Base-by-base conservation (phyloP, 2,797 vertebrate genomes). In the Micropoecilia bifurca region DNA sequence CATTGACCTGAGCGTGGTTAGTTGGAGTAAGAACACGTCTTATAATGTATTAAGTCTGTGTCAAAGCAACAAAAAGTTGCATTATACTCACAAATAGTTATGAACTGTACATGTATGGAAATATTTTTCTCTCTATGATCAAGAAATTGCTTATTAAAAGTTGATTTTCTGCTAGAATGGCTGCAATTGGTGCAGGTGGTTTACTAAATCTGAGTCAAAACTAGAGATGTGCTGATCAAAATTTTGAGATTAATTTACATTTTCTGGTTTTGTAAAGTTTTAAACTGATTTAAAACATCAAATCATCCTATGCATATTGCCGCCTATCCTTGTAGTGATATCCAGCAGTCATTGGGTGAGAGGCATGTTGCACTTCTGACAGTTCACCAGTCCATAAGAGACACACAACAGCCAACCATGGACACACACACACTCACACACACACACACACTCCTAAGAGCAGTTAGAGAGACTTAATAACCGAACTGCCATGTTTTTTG, bases 41-140 rank as follows among this genome's bases (percentile, higher is more conserved):
- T 78, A 53, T 78, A 53, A 71, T 57, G 73, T 66, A 76, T 88
- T 79, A 81, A 85, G 85, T 63, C 33, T 82, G 69, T 76, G 72
- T 83, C 45, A 74, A 75, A 78, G 87, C 75, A 81, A 79, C 80
- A 63, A 13, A 80, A 84, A 75, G 3, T 33, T 55, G 36, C 53
- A 33, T 55, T 75, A 68, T 53, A 41, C 6, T 68, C 50, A 77
- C n/a, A 22, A 14, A 74, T 71, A 73, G 68, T 72, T 71, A 53
- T n/a, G 13, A n/a, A 39, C 39, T 73, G 45, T 78, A 43, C 25
- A 57, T 1, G 48, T 1, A 0, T 39, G 36, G 41, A 28, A 0
- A 9, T 8, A 8, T 59, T 59, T 61, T 55, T 39, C 66, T 50
- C 2, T 39, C 41, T 33, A 13, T 48, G 69, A 39, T 28, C 25